These are phyloP conservation scores for Amphiprion clarkii DNA, from an alignment of 2,797 vertebrate species.

Conservation along the genomic window DNA sequence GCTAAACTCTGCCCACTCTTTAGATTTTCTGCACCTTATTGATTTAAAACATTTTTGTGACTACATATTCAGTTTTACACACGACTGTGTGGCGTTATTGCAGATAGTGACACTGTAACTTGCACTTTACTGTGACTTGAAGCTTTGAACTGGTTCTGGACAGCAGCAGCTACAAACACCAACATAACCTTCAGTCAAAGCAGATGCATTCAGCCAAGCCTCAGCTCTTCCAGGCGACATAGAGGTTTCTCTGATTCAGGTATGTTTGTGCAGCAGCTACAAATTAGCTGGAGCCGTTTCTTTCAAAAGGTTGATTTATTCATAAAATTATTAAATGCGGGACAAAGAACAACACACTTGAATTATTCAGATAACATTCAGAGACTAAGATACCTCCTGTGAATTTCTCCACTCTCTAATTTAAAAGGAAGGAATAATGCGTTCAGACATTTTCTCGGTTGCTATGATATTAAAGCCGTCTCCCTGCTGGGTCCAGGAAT, in stretches of 20 bases:
- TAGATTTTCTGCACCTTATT: too few relatives aligned
- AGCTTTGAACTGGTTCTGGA: too few relatives aligned
- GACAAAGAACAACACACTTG: background rate
- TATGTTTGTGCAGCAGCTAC: background rate
- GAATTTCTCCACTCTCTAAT: conserved; percentile 8
- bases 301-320: conserved; percentile 14
- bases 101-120: too few relatives aligned
- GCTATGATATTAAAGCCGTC: conserved; percentile 1
- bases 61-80: too few relatives aligned
- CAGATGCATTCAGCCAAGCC: background rate
- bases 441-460: conserved; percentile 24
- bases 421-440: conserved; percentile 7
- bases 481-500: conserved; percentile 35
- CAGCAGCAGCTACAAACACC: background rate
- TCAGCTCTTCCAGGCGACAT: too few relatives aligned
- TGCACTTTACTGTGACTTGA: too few relatives aligned
- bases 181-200: background rate
- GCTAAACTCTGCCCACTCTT: too few relatives aligned
- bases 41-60: too few relatives aligned
- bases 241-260: too few relatives aligned
- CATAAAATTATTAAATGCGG: background rate
- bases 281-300: background rate
- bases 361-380: conserved; percentile 14
- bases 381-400: conserved; percentile 7
- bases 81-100: too few relatives aligned